Base-by-base conservation (phyloP, 2,113 vertebrate species). In the Neotragus moschatus region DNA sequence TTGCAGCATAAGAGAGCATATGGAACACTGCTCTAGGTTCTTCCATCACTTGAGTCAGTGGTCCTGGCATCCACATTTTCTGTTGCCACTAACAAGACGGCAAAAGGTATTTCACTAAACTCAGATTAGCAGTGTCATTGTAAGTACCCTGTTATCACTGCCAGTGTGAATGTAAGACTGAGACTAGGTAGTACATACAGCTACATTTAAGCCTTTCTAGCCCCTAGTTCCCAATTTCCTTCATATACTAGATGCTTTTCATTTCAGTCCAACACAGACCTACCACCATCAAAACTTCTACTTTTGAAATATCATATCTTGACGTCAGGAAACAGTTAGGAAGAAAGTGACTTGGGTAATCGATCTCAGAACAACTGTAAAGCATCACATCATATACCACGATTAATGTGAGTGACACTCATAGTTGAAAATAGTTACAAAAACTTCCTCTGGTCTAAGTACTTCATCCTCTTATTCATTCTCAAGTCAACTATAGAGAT, bases 401-500 rank as follows among this genome's bases (percentile, higher is more conserved):
- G 19, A 88, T 51, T 60, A 75, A 77, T 49, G 33, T 4, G 13
- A 88, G 45, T 49, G 56, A 47, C 0, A 66, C 8, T 28, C 36
- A 79, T 25, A 82, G 33, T 30, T 43, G 33, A 39, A 86, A 86
- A 82, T 19, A 70, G 28, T 30, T 33, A 53, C 45, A 86, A 75
- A 88, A 84, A 17, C 25, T 53, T 60, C 17, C 8, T 53, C 49
- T 60, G 61, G 25, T 49, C 25, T 13, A 88, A 86, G 49, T 66
- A 49, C n/a, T 84, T 33, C 51, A 43, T 1, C 26, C 3, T 84
- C 30, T 61, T 33, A 58, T 39, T 60, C 7, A 60, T 81, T 96
- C 86, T 94, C 25, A 53, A 87, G 61, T 43, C 56, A 53, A 25
- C 14, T 77, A 26, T 92, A 39, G 45, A 82, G 94, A 92, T 88